Evolutionary conservation across 2,888 invertebrate genomes (phyloP), one percentile per base, ranked within the genome.

Genomic region (Caenorhabditis virilis): DNA sequence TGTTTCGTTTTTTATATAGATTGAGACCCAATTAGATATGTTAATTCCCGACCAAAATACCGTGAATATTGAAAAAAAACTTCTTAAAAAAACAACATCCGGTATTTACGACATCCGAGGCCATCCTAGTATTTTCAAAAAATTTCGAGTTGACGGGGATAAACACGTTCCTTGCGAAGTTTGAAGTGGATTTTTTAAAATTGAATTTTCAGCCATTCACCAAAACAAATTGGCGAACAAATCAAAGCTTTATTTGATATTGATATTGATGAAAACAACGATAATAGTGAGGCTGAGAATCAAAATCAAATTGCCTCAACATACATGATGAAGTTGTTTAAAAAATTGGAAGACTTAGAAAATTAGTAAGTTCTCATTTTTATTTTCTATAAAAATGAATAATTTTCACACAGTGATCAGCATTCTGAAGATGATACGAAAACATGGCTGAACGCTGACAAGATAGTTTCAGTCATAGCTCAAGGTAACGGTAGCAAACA

Each of bases 381-480:
- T 13, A 36, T n/a, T 36, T 15, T 13, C 9, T 5, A 36, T 13
- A 36, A n/a, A n/a, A 36, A n/a, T 13, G n/a, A 45, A 53, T 26
- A 41, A 90, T 82, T 91, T 90, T 78, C n/a, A n/a, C n/a, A n/a
- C n/a, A 53, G 57, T 33, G 42, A 43, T 16, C 47, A 26, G 4
- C 27, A 53, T 26, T 43, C 49, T 2, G 62, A 62, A 22, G 52
- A 57, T 2, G 53, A 62, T 18, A 53, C 48, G 36, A 49, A 63
- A 15, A 49, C 49, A 18, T 63, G 63, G 63, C 30, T 63, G 11
- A 57, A 50, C 25, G 63, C 63, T 9, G 63, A 63, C 22, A 26
- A 50, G n/a, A 58, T 63, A 4, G 57, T 63, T 1, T 57, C 63
- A 5, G 39, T 51, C 30, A 48, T 50, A 42, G 49, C 57, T 13